Percentiles rank a stretch among this genome's conserved stretches.
phyloP scores from a whole-genome alignment of 1,140 invertebrate species.

The Sinella curviseta region DNA sequence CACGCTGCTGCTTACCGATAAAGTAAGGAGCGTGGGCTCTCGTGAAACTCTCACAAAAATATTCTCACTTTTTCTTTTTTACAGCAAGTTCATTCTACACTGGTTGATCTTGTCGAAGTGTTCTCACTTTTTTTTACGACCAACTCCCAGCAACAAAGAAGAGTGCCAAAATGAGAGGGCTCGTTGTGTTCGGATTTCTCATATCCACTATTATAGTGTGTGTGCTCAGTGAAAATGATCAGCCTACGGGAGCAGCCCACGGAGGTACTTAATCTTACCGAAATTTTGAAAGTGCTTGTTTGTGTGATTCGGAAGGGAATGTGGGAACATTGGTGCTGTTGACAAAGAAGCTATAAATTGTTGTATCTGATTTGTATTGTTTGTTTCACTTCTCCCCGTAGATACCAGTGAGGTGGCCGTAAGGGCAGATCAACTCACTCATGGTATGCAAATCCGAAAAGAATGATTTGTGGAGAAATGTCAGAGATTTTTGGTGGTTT shows the following conservation, averaged over 20 bases:
- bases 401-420: constrained; percentile 7
- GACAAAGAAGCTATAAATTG: no score
- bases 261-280: not conserved
- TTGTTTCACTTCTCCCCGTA: not conserved
- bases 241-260: not conserved
- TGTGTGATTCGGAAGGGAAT: not conserved
- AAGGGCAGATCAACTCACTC: constrained; percentile 16
- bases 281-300: not conserved
- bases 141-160: not conserved
- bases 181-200: not conserved
- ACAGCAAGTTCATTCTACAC: constrained; percentile 16
- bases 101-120: not conserved
- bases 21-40: constrained; percentile 5
- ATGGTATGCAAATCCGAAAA: not conserved
- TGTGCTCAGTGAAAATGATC: constrained; percentile 9
- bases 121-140: not conserved
- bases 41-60: not conserved
- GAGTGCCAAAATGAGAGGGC: constrained; percentile 1
- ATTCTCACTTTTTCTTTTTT: constrained; percentile 9
- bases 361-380: no score
- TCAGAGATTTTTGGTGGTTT: not conserved
- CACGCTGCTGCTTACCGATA: no score
- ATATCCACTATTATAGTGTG: constrained; percentile 8
- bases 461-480: not conserved
- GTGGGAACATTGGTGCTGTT: not conserved